These are phyloP conservation scores for Zaprionus tsacasi DNA, from an alignment of 1,140 invertebrate genomes.

Conservation along the genomic window DNA sequence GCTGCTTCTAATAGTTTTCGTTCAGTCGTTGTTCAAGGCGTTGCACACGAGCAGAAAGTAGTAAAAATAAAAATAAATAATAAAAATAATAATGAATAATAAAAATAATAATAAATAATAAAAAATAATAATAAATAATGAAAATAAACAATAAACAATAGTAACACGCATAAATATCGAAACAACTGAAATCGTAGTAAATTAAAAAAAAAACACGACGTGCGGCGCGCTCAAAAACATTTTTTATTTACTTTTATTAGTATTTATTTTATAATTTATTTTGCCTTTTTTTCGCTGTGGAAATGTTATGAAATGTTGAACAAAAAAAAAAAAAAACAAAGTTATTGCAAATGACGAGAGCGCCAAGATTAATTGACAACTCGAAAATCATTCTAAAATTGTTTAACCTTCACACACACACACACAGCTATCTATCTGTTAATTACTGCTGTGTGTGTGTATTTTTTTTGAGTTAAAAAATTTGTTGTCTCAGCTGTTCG, in stretches of 20 bases:
- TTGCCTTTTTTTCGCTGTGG: conserved; percentile 1
- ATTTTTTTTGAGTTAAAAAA: conserved; percentile 1
- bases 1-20: conserved; percentile 15
- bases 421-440: conserved; percentile 19
- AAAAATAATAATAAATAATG: not conserved
- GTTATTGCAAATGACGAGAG: not conserved
- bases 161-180: not conserved
- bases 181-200: not conserved
- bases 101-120: not conserved
- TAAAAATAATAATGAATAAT: not conserved
- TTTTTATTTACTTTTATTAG: not conserved
- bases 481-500: conserved; percentile 42
- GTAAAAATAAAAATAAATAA: not conserved
- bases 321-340: no score
- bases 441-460: conserved; percentile 25
- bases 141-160: not conserved
- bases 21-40: conserved; percentile 26
- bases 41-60: not conserved
- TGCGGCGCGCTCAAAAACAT: not conserved
- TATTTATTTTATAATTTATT: not conserved
- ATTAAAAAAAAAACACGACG: not conserved
- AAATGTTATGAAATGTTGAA: conserved; percentile 13
- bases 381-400: conserved; percentile 30
- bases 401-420: conserved; percentile 44
- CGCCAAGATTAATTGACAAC: conserved; percentile 15